Evolutionary conservation across 2,113 vertebrate species (phyloP).

Genomic region (Coreoperca whiteheadi): DNA sequence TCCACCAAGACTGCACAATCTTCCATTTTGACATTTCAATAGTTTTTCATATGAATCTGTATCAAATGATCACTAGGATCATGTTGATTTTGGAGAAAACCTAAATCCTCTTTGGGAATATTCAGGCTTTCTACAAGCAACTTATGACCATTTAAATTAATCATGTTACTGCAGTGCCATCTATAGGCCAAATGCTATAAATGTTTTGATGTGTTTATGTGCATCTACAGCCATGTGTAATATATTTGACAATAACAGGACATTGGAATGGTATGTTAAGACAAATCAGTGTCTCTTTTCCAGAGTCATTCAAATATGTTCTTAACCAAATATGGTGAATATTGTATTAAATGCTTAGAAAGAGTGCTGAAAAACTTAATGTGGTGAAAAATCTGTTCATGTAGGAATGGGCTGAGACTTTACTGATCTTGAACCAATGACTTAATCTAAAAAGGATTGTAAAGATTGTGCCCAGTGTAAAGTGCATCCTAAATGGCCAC

Average conservation of each 20-base stretch:
- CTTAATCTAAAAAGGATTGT: neutral
- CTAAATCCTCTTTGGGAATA: neutral
- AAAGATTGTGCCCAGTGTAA: neutral
- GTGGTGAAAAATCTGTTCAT: neutral
- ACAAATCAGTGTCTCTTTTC: neutral
- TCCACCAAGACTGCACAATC: neutral
- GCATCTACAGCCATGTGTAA: neutral
- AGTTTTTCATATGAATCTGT: neutral
- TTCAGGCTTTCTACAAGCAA: neutral
- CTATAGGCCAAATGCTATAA: conserved; percentile 16
- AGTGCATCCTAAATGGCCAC: conserved; percentile 4
- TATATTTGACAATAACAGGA: neutral
- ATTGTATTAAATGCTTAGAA: neutral
- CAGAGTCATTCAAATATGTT: neutral
- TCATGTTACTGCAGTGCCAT: conserved; percentile 25
- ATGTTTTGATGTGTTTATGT: neutral
- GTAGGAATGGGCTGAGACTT: neutral
- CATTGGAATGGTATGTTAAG: neutral
- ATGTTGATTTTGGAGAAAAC: neutral
- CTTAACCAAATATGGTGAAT: neutral
- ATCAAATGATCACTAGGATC: neutral
- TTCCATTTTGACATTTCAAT: neutral
- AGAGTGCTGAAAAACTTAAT: neutral
- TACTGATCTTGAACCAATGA: neutral
- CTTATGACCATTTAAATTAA: neutral